Base-by-base conservation (phyloP, 2,888 invertebrate species). In the Thera obeliscata region DNA sequence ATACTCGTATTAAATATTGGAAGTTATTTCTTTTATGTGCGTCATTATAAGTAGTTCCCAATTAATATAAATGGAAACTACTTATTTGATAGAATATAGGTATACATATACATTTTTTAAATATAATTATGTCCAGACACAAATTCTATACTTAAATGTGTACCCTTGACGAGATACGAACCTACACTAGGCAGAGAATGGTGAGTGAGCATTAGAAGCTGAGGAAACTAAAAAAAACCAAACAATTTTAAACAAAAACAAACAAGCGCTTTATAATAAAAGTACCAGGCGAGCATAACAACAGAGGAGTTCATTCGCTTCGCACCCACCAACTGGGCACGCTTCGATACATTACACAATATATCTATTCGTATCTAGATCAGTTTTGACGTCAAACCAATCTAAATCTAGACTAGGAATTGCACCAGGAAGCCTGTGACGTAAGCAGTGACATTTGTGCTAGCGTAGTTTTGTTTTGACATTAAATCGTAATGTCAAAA, bases 341-440 rank as follows among this genome's bases (percentile, higher is more conserved):
- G 57, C 61, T 57, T 59, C 66, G 56, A 60, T 57, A 63, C 56
- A 36, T 73, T 74, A 69, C 74, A 65, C 70, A 60, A 61, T 64
- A 70, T 36, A 62, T 69, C 81, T 81, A 81, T 81, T 79, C 77
- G 74, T 76, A 87, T 83, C 83, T 87, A 86, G 87, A 78, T 70
- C 88, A 80, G 60, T 57, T 63, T 76, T 86, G 85, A 87, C 88
- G 88, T 87, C 87, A 87, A 68, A 61, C 69, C 50, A 38, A 52
- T 76, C 84, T 83, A 83, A 79, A 78, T 76, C 80, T 81, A 83
- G 84, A 71, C 68, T 65, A 76, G 79, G 79, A 76, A 76, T 76
- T 81, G 82, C 86, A 86, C 83, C 84, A 86, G 87, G 87, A 87
- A 87, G 81, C 75, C 71, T 52, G 73, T 87, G 87, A 88, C 87